Percentiles rank a stretch among this genome's conserved stretches.
Conservation (phyloP, 2,797 vertebrate species). For the Cyprinella venusta region DNA sequence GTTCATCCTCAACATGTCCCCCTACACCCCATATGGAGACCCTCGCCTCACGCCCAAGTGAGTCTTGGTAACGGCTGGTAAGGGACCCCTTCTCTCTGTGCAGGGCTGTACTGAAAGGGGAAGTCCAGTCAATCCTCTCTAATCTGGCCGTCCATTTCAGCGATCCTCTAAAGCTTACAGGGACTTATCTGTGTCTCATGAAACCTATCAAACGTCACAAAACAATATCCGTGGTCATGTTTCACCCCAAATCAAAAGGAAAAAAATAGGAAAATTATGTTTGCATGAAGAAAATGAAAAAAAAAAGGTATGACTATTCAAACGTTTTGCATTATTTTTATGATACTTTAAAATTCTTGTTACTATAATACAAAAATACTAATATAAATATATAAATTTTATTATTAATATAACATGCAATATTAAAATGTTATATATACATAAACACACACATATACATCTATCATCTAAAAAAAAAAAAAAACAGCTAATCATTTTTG, state of each 20-base stretch:
- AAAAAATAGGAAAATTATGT: not conserved
- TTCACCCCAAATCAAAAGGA: not conserved
- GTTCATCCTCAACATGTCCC: constrained; percentile 99
- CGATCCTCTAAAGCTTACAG: not conserved
- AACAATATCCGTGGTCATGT: not conserved
- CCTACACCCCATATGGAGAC: constrained; percentile 97
- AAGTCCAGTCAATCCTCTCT: constrained; percentile 18
- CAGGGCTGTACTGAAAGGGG: constrained; percentile 71
- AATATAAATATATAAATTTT: not conserved
- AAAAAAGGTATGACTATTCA: no score
- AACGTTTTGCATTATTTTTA: not conserved
- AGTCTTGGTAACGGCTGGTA: constrained; percentile 86
- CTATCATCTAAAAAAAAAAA: not conserved
- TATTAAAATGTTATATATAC: not conserved
- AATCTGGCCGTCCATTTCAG: constrained; percentile 24
- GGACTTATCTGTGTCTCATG: not conserved
- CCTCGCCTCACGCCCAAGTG: constrained; percentile 99
- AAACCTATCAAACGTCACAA: not conserved
- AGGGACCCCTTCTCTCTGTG: constrained; percentile 68
- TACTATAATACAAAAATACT: not conserved
- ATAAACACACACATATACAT: not conserved
- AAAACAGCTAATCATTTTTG: not conserved
- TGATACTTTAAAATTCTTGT: not conserved
- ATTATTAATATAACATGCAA: not conserved
- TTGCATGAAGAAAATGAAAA: not conserved